Evolutionary conservation across 1,140 invertebrate genomes (phyloP).

Genomic region (Cydia strobilella): DNA sequence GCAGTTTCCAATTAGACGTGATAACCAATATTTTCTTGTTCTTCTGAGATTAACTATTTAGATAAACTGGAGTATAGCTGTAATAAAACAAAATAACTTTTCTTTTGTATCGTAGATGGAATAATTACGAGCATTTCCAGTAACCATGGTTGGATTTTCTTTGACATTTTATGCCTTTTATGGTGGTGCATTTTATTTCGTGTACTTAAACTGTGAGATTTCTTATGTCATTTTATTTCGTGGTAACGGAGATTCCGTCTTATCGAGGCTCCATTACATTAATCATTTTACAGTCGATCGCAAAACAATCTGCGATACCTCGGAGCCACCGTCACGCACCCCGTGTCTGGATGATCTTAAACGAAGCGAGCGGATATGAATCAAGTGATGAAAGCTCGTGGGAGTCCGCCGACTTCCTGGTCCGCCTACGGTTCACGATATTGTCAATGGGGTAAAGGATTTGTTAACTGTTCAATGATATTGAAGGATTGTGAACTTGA

Average conservation of each 20-base stretch:
- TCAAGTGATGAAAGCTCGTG: slow-evolving; percentile 67
- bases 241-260: slow-evolving; percentile 43
- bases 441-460: slow-evolving; percentile 1
- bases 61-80: no score
- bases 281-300: background rate
- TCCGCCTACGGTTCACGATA: slow-evolving; percentile 51
- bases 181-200: no score
- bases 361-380: slow-evolving; percentile 51
- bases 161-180: no score
- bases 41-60: no score
- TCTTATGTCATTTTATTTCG: background rate
- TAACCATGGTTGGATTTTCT: no score
- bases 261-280: background rate
- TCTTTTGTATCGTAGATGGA: no score
- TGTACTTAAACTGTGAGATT: no score
- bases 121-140: no score
- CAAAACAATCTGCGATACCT: background rate
- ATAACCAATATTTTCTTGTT: no score
- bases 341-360: background rate
- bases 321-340: slow-evolving; percentile 3
- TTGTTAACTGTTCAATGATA: background rate
- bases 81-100: no score
- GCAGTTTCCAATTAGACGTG: no score
- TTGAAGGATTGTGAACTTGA: background rate
- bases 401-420: slow-evolving; percentile 62